Percentiles rank a stretch among this genome's conserved stretches.
These are phyloP conservation scores for Buteo buteo DNA, from an alignment of 2,113 vertebrate genomes.

Conservation along the genomic window DNA sequence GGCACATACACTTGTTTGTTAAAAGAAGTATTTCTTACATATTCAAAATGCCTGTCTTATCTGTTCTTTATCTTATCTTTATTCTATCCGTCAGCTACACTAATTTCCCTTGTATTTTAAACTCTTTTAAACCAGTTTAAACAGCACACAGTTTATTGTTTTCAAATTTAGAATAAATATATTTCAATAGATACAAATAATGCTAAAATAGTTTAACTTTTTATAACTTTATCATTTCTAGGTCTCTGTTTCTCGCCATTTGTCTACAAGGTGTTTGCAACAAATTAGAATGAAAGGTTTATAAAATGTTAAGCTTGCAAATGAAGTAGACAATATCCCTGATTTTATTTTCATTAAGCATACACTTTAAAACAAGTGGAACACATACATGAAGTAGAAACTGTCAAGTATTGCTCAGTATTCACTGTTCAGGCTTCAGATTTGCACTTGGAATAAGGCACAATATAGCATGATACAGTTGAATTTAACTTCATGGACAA, in stretches of 20 bases:
- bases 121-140: not conserved
- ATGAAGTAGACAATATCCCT: not conserved
- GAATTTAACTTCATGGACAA: not conserved
- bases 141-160: not conserved
- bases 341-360: not conserved
- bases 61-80: not conserved
- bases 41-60: not conserved
- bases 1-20: not conserved
- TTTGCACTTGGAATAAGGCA: not conserved
- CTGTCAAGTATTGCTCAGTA: not conserved
- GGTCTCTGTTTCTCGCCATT: not conserved
- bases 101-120: not conserved
- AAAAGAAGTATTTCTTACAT: not conserved
- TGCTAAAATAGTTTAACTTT: not conserved
- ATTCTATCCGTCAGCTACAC: not conserved
- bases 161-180: not conserved
- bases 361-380: not conserved
- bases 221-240: not conserved
- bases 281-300: not conserved
- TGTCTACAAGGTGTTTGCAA: not conserved
- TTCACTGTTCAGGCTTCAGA: not conserved
- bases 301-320: not conserved
- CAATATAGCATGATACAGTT: not conserved
- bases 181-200: not conserved
- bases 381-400: not conserved